Percentiles rank a stretch among this genome's conserved stretches.
These are phyloP conservation scores for Panthera tigris DNA, from an alignment of 2,113 vertebrate genomes.

Conservation along the genomic window DNA sequence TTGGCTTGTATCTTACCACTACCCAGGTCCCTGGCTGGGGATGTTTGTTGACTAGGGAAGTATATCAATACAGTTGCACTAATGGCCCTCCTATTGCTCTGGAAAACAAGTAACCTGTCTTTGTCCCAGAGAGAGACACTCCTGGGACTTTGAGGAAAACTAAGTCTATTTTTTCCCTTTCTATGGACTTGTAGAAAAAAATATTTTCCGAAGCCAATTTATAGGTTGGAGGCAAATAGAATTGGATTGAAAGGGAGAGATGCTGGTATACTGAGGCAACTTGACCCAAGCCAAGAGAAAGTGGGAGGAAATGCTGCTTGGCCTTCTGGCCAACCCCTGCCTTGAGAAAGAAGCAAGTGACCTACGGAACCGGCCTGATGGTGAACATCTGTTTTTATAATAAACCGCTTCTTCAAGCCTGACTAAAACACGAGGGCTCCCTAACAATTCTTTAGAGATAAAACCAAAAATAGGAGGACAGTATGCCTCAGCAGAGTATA, in stretches of 20 bases:
- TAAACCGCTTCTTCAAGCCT: background rate
- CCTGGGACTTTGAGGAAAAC: background rate
- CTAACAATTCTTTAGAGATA: background rate
- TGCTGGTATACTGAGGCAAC: background rate
- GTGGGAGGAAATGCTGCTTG: background rate
- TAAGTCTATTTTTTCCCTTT: background rate
- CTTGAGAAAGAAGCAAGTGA: background rate
- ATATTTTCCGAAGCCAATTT: background rate
- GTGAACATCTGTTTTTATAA: background rate
- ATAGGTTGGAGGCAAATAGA: background rate
- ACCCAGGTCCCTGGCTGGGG: background rate
- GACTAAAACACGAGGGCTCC: background rate
- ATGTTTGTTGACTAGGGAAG: background rate
- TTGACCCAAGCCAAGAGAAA: background rate
- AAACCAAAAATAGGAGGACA: background rate
- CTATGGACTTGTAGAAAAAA: background rate
- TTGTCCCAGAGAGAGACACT: background rate
- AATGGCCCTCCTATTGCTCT: background rate
- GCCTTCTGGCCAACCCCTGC: background rate
- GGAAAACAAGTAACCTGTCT: background rate
- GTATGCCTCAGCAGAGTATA: background rate
- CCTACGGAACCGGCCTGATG: background rate
- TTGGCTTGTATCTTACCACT: conserved; percentile 3
- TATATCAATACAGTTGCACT: background rate
- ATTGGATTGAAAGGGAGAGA: background rate